A percentile compares a stretch with the other conserved stretches of the same genome.
Conservation (phyloP, 2,113 vertebrate species). For the Elaphurus davidianus region DNA sequence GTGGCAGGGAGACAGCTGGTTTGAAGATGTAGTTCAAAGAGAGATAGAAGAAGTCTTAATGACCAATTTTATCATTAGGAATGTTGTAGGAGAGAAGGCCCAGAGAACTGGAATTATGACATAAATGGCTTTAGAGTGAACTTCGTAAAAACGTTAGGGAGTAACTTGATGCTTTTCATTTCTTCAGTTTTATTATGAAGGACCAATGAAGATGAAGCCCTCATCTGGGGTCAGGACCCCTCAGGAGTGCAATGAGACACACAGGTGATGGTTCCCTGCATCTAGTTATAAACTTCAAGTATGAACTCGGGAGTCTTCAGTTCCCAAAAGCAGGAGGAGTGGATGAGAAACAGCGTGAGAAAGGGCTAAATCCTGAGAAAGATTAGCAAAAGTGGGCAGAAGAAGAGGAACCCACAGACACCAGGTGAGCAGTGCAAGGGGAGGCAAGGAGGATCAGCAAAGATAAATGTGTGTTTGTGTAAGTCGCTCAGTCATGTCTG, state of each 20-base stretch:
- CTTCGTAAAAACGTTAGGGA: background rate
- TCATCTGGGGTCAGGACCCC: background rate
- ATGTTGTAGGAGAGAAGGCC: background rate
- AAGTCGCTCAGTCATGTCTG: background rate
- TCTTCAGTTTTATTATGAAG: background rate
- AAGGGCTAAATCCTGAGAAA: background rate
- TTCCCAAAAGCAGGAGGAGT: background rate
- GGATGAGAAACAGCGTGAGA: background rate
- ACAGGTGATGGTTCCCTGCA: rapidly evolving
- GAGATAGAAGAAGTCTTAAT: background rate
- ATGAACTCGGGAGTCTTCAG: background rate
- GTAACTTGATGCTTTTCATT: background rate
- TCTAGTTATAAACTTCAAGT: background rate
- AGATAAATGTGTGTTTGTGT: background rate
- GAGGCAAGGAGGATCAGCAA: no score
- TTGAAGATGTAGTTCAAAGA: background rate
- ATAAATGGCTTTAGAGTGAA: background rate
- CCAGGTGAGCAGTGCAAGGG: background rate
- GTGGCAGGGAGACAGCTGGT: background rate
- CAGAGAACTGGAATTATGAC: background rate
- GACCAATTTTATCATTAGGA: background rate
- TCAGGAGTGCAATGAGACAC: background rate
- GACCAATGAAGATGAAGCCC: background rate
- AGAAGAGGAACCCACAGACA: background rate
- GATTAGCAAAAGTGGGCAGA: background rate